These are phyloP conservation scores for Axea sp. DNA, from an alignment of 2,888 invertebrate species.

Conservation along the genomic window DNA sequence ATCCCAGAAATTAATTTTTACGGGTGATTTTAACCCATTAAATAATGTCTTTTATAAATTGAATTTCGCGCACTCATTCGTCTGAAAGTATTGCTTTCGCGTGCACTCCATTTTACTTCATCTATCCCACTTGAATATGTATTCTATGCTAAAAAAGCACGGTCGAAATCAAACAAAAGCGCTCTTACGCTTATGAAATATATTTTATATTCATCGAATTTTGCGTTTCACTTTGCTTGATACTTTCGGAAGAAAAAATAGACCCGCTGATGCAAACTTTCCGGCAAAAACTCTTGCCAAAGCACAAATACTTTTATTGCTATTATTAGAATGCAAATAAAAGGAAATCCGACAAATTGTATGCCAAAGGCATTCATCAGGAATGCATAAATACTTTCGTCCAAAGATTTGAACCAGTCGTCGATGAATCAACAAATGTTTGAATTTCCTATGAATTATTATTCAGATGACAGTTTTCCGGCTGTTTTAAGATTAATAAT, in stretches of 20 bases:
- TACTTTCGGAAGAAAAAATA: constrained; percentile 22
- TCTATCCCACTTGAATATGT: constrained; percentile 52
- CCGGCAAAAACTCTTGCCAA: constrained; percentile 8
- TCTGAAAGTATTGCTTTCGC: constrained; percentile 55
- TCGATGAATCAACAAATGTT: too few relatives aligned
- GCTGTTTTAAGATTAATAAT: too few relatives aligned
- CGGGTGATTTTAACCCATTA: constrained; percentile 24
- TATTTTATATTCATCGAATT: constrained; percentile 51
- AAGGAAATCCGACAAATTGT: not conserved
- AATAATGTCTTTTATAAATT: constrained; percentile 44
- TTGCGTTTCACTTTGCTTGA: constrained; percentile 33
- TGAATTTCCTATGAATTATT: too few relatives aligned
- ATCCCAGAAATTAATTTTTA: constrained; percentile 29
- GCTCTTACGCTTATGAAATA: constrained; percentile 56
- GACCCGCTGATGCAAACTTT: constrained; percentile 32
- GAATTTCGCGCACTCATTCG: constrained; percentile 36
- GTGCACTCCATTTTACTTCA: constrained; percentile 41
- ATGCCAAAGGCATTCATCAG: constrained; percentile 2
- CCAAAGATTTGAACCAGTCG: too few relatives aligned
- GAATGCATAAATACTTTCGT: too few relatives aligned
- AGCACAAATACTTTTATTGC: constrained; percentile 4
- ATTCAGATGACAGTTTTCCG: too few relatives aligned
- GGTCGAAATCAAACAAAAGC: constrained; percentile 53
- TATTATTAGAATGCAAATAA: not conserved
- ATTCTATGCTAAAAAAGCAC: constrained; percentile 49